phyloP scores from a whole-genome alignment of 2,113 vertebrate species.

The Isichthys henryi region DNA sequence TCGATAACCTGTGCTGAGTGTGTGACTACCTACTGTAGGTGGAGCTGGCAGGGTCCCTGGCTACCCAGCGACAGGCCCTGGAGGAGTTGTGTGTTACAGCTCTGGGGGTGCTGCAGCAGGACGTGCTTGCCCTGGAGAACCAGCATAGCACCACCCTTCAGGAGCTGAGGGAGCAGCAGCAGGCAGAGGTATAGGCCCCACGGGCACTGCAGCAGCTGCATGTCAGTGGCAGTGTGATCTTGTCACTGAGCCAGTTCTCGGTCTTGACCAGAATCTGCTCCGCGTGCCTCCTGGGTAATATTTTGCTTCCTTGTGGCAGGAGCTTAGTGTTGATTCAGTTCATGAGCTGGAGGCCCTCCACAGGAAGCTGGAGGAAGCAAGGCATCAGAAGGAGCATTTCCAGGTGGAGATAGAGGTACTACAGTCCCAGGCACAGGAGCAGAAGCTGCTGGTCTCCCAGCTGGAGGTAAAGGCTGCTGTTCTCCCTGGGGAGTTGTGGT shows the following conservation, averaged over 20 bases:
- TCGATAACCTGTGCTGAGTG: background rate
- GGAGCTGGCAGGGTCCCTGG: conserved; percentile 47
- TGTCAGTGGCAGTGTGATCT: conserved; percentile 45
- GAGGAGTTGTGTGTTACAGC: conserved; percentile 60
- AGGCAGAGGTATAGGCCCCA: conserved; percentile 49
- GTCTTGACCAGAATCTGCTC: background rate
- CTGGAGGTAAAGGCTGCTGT: conserved; percentile 55
- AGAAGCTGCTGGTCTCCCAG: conserved; percentile 59
- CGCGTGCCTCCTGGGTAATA: too few relatives aligned
- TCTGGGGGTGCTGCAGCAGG: conserved; percentile 55
- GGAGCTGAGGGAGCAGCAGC: conserved; percentile 52
- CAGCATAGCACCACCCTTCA: conserved; percentile 60
- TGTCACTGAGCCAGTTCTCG: background rate
- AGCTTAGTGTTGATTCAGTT: conserved; percentile 48
- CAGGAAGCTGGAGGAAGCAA: conserved; percentile 55
- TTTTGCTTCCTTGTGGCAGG: conserved; percentile 35
- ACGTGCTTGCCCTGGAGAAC: conserved; percentile 63
- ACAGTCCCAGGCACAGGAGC: conserved; percentile 65
- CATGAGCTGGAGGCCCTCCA: conserved; percentile 58
- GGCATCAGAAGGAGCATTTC: conserved; percentile 61
- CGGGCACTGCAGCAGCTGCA: conserved; percentile 53
- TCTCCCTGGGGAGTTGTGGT: background rate
- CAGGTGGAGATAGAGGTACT: conserved; percentile 70
- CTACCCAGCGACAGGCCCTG: conserved; percentile 53
- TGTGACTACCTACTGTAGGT: conserved; percentile 35